Evolutionary conservation across 1,140 invertebrate species (phyloP).

Genomic region (Adoxophyes honmai): DNA sequence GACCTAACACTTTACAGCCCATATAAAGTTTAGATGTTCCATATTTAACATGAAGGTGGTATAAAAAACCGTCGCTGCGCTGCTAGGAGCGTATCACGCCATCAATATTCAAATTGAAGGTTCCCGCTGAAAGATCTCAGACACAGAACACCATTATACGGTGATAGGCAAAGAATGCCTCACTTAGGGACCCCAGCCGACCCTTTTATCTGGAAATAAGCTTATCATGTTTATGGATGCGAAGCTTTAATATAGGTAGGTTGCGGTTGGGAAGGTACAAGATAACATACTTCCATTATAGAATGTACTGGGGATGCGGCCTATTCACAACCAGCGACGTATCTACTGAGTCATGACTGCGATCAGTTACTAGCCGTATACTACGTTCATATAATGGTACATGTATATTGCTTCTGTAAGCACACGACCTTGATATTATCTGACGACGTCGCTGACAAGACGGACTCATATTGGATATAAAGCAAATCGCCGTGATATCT

Average conservation of each 20-base stretch:
- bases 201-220: constrained; percentile 70
- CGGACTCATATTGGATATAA: background rate
- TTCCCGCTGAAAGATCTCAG: constrained; percentile 56
- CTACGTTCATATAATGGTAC: too few species aligned
- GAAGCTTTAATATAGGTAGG: constrained; percentile 37
- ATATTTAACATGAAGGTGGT: constrained; percentile 32
- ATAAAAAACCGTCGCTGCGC: constrained; percentile 39
- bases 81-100: constrained; percentile 37
- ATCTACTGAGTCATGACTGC: background rate
- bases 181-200: constrained; percentile 55
- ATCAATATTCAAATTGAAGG: constrained; percentile 69
- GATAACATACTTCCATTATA: constrained; percentile 43
- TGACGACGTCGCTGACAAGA: background rate
- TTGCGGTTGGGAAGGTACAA: constrained; percentile 35
- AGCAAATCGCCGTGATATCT: background rate
- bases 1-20: constrained; percentile 5
- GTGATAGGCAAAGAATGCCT: constrained; percentile 65
- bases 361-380: background rate
- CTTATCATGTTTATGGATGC: constrained; percentile 64
- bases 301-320: background rate
- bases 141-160: constrained; percentile 62
- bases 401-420: background rate
- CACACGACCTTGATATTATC: background rate
- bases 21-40: constrained; percentile 4
- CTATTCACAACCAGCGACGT: too few species aligned